Conservation (phyloP, 2,113 vertebrate genomes). For the Centrocercus urophasianus region DNA sequence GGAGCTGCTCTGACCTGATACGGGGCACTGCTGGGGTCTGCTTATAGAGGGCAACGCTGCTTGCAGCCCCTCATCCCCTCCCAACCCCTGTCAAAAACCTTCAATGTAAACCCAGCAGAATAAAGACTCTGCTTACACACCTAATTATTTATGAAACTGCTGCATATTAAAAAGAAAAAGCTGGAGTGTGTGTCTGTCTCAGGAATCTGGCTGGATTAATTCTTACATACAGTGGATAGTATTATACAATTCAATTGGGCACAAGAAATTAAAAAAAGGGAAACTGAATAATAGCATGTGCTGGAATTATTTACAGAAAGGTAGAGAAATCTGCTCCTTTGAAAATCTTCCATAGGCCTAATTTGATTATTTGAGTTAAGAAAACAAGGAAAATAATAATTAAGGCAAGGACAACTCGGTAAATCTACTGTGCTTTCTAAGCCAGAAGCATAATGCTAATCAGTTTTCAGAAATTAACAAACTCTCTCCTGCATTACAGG, state of each 20-base stretch:
- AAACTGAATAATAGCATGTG: not conserved
- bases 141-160: not conserved
- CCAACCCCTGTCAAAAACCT: not conserved
- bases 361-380: not conserved
- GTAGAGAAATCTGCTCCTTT: not conserved
- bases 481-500: not conserved
- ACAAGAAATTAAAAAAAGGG: not conserved
- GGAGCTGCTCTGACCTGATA: not conserved
- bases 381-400: constrained; percentile 26
- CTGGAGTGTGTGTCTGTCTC: rapidly evolving
- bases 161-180: not conserved
- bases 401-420: not conserved
- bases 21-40: not conserved
- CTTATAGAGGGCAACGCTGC: not conserved
- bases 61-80: not conserved
- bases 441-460: constrained; percentile 1
- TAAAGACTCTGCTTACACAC: not conserved
- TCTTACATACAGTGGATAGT: not conserved
- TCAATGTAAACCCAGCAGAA: not conserved
- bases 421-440: not conserved
- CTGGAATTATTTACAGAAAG: not conserved
- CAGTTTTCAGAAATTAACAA: constrained; percentile 9
- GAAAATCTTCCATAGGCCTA: not conserved
- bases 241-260: not conserved
- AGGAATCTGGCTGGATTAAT: not conserved